These are phyloP conservation scores for Drosophila jambulina DNA, from an alignment of 1,140 invertebrate species.

Conservation along the genomic window DNA sequence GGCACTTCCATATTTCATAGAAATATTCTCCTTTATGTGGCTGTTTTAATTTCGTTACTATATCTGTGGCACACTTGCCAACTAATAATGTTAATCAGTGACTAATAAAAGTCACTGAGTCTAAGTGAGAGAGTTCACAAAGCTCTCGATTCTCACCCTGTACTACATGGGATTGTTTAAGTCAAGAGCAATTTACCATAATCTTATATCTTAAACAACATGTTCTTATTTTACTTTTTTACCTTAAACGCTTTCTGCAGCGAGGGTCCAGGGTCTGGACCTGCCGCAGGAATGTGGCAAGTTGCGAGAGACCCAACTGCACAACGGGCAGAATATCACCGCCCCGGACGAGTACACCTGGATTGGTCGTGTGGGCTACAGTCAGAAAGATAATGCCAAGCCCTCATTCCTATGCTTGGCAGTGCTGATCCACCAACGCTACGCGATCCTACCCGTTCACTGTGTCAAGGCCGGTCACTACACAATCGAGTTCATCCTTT, in stretches of 20 bases:
- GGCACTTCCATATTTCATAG: not conserved
- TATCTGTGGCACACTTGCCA: not conserved
- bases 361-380: constrained; percentile 23
- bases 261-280: not conserved
- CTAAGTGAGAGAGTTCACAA: not conserved
- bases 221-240: not conserved
- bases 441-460: constrained; percentile 20
- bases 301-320: constrained; percentile 21
- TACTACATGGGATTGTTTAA: too few relatives aligned
- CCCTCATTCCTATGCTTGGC: not conserved
- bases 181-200: not conserved
- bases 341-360: constrained; percentile 25
- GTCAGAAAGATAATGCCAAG: not conserved
- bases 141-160: not conserved
- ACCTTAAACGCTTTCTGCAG: not conserved
- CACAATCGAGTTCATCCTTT: not conserved
- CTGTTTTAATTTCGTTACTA: not conserved
- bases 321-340: not conserved
- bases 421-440: constrained; percentile 11
- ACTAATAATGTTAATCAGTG: not conserved
- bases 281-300: constrained; percentile 21
- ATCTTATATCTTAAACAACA: too few relatives aligned
- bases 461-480: not conserved
- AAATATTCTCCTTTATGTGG: not conserved
- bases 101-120: not conserved